Conservation (phyloP, 2,797 vertebrate genomes). For the Cyprinodon diabolis region DNA sequence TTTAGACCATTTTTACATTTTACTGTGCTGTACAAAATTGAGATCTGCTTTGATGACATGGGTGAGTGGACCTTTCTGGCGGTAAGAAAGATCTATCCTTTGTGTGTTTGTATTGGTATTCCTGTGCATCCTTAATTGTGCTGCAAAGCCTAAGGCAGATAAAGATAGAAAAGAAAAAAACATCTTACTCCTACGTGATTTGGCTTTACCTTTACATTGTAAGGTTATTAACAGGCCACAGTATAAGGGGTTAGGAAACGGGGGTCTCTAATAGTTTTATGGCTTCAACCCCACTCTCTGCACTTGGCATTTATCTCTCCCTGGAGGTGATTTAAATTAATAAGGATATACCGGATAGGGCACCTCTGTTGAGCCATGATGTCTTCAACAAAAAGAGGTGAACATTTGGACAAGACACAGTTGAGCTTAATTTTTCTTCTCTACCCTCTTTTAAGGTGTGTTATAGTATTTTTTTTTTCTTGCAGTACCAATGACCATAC, state of each 20-base stretch:
- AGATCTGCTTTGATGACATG: slow-evolving; percentile 57
- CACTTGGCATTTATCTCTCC: slow-evolving; percentile 83
- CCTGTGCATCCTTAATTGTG: slow-evolving; percentile 60
- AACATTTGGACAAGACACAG: slow-evolving; percentile 42
- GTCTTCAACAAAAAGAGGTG: slow-evolving; percentile 50
- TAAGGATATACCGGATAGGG: slow-evolving; percentile 77
- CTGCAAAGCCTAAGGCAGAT: slow-evolving; percentile 61
- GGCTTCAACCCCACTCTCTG: slow-evolving; percentile 79
- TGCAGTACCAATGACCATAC: background rate
- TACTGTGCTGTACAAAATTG: slow-evolving; percentile 58
- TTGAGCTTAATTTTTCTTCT: slow-evolving; percentile 15
- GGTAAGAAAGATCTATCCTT: slow-evolving; percentile 26
- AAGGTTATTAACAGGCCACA: slow-evolving; percentile 80
- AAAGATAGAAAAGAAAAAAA: slow-evolving; percentile 53
- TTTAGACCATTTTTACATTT: slow-evolving; percentile 65
- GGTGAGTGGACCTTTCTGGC: slow-evolving; percentile 55
- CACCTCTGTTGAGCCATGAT: slow-evolving; percentile 50
- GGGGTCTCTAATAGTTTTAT: slow-evolving; percentile 84
- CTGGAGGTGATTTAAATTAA: slow-evolving; percentile 84
- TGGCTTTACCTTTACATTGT: slow-evolving; percentile 63
- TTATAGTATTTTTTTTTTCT: background rate
- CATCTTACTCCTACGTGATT: slow-evolving; percentile 63
- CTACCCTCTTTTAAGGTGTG: slow-evolving; percentile 14
- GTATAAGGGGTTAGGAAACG: slow-evolving; percentile 78
- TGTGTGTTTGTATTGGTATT: slow-evolving; percentile 14